Percentiles rank a stretch among this genome's conserved stretches.
phyloP scores from a whole-genome alignment of 2,888 invertebrate genomes.

The Lottia scabra region DNA sequence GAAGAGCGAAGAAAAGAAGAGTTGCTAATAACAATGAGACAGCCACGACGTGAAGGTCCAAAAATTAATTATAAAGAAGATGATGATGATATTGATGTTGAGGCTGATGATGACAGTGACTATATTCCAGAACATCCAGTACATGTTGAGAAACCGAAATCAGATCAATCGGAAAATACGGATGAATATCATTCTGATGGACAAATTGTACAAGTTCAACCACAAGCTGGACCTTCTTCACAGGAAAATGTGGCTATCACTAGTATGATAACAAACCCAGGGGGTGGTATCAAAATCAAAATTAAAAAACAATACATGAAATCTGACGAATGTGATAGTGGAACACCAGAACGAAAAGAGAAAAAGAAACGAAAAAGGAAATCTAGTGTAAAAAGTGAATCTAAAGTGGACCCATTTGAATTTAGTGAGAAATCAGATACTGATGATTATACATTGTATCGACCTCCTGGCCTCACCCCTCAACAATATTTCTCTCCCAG shows the following conservation, averaged over 20 bases:
- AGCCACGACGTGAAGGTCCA: conserved; percentile 19
- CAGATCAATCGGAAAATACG: background rate
- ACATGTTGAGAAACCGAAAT: background rate
- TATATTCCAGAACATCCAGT: background rate
- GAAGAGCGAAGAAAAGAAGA: conserved; percentile 4
- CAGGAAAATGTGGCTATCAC: conserved; percentile 26
- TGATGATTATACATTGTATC: conserved; percentile 29
- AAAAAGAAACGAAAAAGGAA: conserved; percentile 26
- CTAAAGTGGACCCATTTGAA: conserved; percentile 34
- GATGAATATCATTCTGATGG: background rate
- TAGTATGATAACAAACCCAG: conserved; percentile 61
- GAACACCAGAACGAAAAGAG: conserved; percentile 21
- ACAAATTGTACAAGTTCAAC: conserved; percentile 8
- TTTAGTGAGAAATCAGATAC: conserved; percentile 40
- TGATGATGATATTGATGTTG: conserved; percentile 26
- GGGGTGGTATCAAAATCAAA: conserved; percentile 67
- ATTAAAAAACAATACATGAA: conserved; percentile 49
- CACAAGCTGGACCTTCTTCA: conserved; percentile 14
- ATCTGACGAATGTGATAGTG: conserved; percentile 7
- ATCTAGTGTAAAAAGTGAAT: conserved; percentile 6
- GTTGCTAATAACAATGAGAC: conserved; percentile 15
- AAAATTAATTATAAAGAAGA: conserved; percentile 27
- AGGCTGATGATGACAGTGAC: background rate
- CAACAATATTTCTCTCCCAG: conserved; percentile 30
- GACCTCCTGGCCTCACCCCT: background rate